Evolutionary conservation across 2,888 invertebrate genomes (phyloP).

Genomic region (Melieria crassipennis): DNA sequence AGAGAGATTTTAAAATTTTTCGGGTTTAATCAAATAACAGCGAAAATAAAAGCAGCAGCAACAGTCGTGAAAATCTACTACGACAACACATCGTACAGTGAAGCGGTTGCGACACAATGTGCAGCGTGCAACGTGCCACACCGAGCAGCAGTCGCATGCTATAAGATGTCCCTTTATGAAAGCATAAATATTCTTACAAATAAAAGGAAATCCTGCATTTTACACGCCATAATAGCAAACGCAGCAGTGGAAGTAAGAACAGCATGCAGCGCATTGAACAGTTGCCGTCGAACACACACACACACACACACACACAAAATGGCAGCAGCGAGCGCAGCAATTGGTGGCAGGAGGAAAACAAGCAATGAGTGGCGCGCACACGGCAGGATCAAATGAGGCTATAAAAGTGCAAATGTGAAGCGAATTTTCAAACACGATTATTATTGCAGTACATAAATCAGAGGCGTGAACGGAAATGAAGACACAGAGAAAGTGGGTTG

Average conservation of each 20-base stretch:
- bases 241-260: neutral
- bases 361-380: neutral
- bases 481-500: neutral
- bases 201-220: conserved; percentile 11
- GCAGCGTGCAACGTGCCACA: no score
- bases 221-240: conserved; percentile 8
- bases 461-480: neutral
- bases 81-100: no score
- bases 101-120: no score
- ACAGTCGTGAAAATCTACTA: no score
- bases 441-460: conserved; percentile 52
- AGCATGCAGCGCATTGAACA: neutral
- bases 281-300: neutral
- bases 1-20: no score
- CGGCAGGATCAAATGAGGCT: conserved; percentile 49
- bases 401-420: conserved; percentile 55
- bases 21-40: no score
- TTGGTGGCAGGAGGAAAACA: neutral
- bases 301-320: neutral
- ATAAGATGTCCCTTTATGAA: no score
- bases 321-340: neutral
- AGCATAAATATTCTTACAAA: no score
- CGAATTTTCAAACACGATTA: conserved; percentile 45
- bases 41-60: no score
- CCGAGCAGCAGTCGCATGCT: no score